Conservation (phyloP, 1,140 invertebrate species). For the Leptinotarsa defecta region DNA sequence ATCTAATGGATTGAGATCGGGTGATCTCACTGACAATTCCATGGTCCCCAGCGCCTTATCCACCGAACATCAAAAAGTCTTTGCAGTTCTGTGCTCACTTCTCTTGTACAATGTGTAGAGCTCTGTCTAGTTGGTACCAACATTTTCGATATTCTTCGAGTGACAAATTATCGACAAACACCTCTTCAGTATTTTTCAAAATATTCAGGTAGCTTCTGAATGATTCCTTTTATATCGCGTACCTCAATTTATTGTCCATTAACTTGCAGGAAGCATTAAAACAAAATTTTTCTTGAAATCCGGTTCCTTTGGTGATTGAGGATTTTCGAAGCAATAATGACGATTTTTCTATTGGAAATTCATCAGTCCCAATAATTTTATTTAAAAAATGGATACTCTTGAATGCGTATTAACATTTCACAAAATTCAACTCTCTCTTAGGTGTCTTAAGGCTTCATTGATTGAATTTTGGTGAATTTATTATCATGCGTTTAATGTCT, state of each 20-base stretch:
- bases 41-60: not conserved
- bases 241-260: too few species aligned
- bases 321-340: not conserved
- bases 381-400: not conserved
- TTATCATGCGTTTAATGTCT: not conserved
- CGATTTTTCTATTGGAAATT: not conserved
- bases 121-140: too few species aligned
- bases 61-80: not conserved
- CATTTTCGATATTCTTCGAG: too few species aligned
- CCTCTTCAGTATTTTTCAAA: not conserved
- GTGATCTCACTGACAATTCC: not conserved
- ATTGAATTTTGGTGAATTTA: not conserved
- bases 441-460: not conserved
- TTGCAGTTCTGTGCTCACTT: not conserved
- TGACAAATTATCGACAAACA: not conserved
- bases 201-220: not conserved
- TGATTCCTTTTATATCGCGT: not conserved
- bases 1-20: too few species aligned
- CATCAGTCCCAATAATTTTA: not conserved
- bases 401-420: not conserved
- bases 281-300: not conserved
- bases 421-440: not conserved
- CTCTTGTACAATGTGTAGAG: too few species aligned
- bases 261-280: not conserved
- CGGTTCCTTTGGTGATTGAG: not conserved